phyloP scores from a whole-genome alignment of 1,140 invertebrate species.

The Galendromus occidentalis region DNA sequence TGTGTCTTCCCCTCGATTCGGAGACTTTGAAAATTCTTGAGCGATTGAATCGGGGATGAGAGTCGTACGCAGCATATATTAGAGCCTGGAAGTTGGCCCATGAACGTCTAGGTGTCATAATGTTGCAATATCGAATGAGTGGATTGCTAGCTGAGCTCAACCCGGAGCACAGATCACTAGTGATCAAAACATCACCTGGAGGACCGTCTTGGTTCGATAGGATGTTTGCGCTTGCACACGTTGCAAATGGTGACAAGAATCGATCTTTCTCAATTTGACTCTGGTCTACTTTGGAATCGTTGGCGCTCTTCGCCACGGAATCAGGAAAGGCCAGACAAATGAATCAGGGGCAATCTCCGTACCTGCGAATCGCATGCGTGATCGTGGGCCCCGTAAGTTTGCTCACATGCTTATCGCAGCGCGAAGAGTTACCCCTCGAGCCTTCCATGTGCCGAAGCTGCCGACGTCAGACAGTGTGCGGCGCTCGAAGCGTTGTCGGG shows the following conservation, averaged over 20 bases:
- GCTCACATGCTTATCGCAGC: neutral
- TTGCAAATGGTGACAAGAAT: neutral
- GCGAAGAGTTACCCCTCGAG: no score
- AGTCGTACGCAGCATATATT: neutral
- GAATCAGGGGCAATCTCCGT: neutral
- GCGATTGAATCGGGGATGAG: no score
- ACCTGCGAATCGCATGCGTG: neutral
- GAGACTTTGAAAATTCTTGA: no score
- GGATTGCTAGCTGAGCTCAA: neutral
- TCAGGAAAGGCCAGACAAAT: conserved; percentile 6
- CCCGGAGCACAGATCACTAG: neutral
- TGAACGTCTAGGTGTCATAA: conserved; percentile 9
- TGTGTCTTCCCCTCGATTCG: no score
- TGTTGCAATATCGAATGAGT: neutral
- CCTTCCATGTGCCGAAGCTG: no score
- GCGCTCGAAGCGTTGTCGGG: no score
- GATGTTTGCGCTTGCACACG: neutral
- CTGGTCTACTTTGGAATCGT: conserved; percentile 10
- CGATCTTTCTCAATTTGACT: neutral
- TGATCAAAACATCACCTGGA: neutral
- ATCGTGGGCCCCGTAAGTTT: neutral
- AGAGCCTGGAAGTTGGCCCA: conserved; percentile 2
- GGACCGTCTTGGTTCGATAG: neutral
- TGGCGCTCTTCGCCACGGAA: neutral
- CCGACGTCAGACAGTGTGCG: no score